A percentile compares a stretch with the other conserved stretches of the same genome.
Conservation (phyloP, 2,797 vertebrate species). For the Anabacerthia variegaticeps region DNA sequence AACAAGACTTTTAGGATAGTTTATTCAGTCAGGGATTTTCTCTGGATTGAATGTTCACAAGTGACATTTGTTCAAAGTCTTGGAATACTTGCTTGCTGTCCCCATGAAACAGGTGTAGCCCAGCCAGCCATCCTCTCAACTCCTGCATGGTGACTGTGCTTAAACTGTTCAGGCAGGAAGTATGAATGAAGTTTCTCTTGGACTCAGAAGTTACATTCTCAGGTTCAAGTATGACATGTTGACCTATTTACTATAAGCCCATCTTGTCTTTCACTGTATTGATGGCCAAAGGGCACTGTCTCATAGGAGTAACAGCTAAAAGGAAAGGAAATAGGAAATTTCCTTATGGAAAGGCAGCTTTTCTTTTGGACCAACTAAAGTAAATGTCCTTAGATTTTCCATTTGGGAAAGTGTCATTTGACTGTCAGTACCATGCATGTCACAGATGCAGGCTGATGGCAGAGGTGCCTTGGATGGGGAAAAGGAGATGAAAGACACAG, state of each 20-base stretch:
- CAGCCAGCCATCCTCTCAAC: not conserved
- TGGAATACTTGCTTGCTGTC: not conserved
- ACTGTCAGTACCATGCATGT: not conserved
- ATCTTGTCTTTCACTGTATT: not conserved
- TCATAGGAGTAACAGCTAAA: not conserved
- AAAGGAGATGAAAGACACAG: not conserved
- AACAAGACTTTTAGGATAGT: not conserved
- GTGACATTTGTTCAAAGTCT: not conserved
- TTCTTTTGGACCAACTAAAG: not conserved
- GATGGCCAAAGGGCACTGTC: not conserved
- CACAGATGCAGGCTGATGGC: not conserved
- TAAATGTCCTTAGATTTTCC: not conserved
- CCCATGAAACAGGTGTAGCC: not conserved
- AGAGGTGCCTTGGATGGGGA: not conserved
- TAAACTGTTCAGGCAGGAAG: not conserved
- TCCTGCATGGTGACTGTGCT: not conserved
- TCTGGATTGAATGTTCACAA: not conserved
- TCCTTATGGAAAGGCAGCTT: not conserved
- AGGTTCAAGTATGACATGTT: not conserved
- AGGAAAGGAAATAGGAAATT: not conserved
- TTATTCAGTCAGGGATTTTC: not conserved
- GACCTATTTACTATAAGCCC: not conserved
- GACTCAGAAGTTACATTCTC: not conserved
- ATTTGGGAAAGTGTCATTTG: not conserved
- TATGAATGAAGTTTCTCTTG: not conserved